A percentile compares a stretch with the other conserved stretches of the same genome.
phyloP scores from a whole-genome alignment of 2,113 vertebrate genomes.

The Rhinoderma darwinii region DNA sequence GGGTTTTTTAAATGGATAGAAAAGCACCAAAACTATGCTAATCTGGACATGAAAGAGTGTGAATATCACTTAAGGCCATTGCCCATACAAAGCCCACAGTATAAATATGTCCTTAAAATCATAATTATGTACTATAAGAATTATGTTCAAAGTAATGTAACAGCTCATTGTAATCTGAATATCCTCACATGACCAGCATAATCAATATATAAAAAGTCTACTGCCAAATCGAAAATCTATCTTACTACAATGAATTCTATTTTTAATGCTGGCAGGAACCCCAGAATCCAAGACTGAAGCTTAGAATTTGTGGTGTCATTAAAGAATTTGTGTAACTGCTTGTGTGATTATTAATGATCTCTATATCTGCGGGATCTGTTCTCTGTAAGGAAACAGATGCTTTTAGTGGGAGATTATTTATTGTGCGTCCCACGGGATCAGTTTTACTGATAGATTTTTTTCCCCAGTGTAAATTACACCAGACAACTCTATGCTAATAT shows the following conservation, averaged over 20 bases:
- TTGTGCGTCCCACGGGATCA: conserved; percentile 58
- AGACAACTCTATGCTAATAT: conserved; percentile 35
- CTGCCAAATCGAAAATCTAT: neutral
- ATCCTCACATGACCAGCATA: neutral
- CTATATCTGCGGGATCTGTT: conserved; percentile 61
- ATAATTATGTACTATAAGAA: neutral
- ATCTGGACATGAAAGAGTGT: neutral
- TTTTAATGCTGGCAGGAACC: neutral
- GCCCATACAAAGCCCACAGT: neutral
- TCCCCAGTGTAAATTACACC: conserved; percentile 15
- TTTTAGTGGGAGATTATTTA: conserved; percentile 63
- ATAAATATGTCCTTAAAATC: neutral
- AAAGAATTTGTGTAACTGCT: conserved; percentile 52
- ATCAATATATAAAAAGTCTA: neutral
- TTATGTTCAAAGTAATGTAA: neutral
- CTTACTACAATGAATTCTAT: conserved; percentile 28
- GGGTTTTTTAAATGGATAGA: too few species aligned
- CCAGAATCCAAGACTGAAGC: neutral
- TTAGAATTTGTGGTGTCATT: conserved; percentile 19
- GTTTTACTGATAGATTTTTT: conserved; percentile 16
- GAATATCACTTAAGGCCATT: neutral
- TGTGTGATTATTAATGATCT: conserved; percentile 64
- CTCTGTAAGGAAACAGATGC: conserved; percentile 62
- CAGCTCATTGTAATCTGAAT: too few species aligned
- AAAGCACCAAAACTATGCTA: too few species aligned